These are phyloP conservation scores for Plagodis dolabraria DNA, from an alignment of 2,888 invertebrate genomes.

Conservation along the genomic window DNA sequence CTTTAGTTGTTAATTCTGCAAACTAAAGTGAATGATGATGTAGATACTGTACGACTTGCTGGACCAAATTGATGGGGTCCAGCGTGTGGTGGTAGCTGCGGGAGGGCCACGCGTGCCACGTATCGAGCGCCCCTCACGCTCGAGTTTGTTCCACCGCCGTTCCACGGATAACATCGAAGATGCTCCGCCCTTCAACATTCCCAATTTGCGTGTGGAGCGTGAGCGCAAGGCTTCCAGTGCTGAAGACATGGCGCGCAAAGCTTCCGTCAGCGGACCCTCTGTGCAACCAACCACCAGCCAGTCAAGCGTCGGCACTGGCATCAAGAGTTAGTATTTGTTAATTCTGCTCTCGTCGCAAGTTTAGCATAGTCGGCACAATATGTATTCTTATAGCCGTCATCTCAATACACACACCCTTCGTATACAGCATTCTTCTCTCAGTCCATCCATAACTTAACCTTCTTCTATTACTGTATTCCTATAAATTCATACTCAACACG, in stretches of 20 bases:
- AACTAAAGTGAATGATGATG: neutral
- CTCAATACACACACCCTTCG: too few species aligned
- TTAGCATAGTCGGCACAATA: neutral
- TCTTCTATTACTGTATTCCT: too few species aligned
- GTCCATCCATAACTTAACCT: too few species aligned
- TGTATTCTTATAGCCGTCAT: too few species aligned
- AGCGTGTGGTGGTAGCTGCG: conserved; percentile 85
- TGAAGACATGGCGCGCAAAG: conserved; percentile 95
- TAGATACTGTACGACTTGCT: conserved; percentile 96
- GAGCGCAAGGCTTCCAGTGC: conserved; percentile 95
- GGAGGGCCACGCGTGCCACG: conserved; percentile 89
- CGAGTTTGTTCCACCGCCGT: conserved; percentile 89
- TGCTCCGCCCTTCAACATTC: conserved; percentile 93
- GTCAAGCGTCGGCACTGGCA: conserved; percentile 30
- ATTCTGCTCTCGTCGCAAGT: neutral
- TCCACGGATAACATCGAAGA: conserved; percentile 93
- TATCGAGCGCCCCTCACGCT: conserved; percentile 61
- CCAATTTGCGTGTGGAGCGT: conserved; percentile 92
- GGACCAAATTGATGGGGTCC: conserved; percentile 93
- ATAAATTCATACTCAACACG: too few species aligned
- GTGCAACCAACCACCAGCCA: conserved; percentile 20
- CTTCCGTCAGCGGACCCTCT: conserved; percentile 87
- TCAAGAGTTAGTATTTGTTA: conserved; percentile 44
- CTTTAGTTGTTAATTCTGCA: too few species aligned
- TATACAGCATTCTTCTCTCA: too few species aligned